Percentiles rank a stretch among this genome's conserved stretches.
These are phyloP conservation scores for Malurus elegans DNA, from an alignment of 2,113 vertebrate species.

Conservation along the genomic window DNA sequence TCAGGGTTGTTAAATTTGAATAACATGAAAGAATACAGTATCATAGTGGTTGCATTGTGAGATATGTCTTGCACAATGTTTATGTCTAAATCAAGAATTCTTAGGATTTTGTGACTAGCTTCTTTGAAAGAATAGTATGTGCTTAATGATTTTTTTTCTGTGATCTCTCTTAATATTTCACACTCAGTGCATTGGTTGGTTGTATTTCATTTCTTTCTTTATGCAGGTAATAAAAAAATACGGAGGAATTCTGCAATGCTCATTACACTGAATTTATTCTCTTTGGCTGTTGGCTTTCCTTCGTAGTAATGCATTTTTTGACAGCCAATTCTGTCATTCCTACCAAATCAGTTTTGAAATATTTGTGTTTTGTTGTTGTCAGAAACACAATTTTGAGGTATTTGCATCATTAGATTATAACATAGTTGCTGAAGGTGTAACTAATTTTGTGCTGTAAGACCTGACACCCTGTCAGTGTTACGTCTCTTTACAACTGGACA, in stretches of 20 bases:
- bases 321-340: background rate
- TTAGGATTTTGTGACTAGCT: background rate
- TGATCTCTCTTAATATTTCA: background rate
- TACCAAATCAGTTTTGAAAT: background rate
- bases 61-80: background rate
- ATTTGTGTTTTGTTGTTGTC: background rate
- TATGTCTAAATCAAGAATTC: background rate
- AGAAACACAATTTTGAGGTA: background rate
- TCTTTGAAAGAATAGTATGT: background rate
- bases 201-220: background rate
- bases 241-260: background rate
- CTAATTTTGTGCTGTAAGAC: background rate
- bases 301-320: background rate
- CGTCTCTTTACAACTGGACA: background rate
- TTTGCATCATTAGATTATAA: background rate
- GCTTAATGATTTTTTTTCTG: background rate
- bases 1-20: background rate
- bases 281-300: background rate
- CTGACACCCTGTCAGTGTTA: background rate
- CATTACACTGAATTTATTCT: background rate
- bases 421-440: background rate
- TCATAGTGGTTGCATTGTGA: background rate
- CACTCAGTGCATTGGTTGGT: background rate
- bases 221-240: background rate
- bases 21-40: background rate